Conservation (phyloP, 2,113 vertebrate genomes). For the Camelus bactrianus region DNA sequence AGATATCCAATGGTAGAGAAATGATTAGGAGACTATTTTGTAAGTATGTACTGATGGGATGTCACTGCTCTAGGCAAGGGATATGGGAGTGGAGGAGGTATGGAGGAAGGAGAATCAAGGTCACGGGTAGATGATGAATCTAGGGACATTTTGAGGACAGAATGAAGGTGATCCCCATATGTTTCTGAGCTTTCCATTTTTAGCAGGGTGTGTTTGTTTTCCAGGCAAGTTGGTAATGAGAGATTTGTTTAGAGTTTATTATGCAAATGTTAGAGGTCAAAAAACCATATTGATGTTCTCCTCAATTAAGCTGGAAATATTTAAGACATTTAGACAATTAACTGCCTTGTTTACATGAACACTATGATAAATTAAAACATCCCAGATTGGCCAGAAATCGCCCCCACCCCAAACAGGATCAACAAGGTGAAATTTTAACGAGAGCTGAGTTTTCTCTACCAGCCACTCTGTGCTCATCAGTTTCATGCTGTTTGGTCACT, state of each 20-base stretch:
- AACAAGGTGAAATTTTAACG: conserved; percentile 28
- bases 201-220: not conserved
- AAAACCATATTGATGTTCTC: conserved; percentile 48
- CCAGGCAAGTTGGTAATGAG: conserved; percentile 24
- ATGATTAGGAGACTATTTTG: not conserved
- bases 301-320: conserved; percentile 59
- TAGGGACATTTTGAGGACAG: conserved; percentile 5
- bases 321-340: conserved; percentile 64
- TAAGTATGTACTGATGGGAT: not conserved
- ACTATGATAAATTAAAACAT: conserved; percentile 49
- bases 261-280: conserved; percentile 61
- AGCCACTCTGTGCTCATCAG: not conserved
- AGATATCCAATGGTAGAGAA: not conserved
- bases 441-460: conserved; percentile 19
- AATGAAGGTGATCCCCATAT: conserved; percentile 41
- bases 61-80: not conserved
- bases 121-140: not conserved
- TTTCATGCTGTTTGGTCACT: conserved; percentile 45
- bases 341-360: not conserved
- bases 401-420: not conserved
- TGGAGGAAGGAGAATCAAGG: not conserved
- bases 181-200: conserved; percentile 41
- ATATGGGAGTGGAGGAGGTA: not conserved
- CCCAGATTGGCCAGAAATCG: conserved; percentile 40
- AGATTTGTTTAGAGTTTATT: conserved; percentile 65